Evolutionary conservation across 2,113 vertebrate species (phyloP).

Genomic region (Tychaedon coryphoeus): DNA sequence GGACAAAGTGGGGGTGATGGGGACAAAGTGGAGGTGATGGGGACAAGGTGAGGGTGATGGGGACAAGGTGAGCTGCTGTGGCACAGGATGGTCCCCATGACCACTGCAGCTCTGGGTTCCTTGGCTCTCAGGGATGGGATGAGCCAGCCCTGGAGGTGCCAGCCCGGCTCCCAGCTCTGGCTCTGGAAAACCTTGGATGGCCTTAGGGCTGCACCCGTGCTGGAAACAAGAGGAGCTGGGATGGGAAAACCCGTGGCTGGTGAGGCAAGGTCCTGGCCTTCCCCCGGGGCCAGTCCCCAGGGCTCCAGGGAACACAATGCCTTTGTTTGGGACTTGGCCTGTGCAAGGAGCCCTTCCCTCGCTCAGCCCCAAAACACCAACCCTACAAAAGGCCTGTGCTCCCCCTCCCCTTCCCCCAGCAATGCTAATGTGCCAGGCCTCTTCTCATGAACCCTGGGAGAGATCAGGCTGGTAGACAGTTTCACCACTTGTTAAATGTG

Average conservation of each 20-base stretch:
- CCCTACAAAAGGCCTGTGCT: not conserved
- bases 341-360: not conserved
- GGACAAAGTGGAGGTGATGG: not conserved
- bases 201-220: not conserved
- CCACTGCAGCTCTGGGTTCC: not conserved
- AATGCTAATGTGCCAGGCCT: constrained; percentile 10
- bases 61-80: not conserved
- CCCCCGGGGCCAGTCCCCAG: not conserved
- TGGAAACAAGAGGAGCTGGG: not conserved
- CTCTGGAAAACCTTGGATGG: not conserved
- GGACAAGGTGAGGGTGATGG: not conserved
- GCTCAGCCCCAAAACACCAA: not conserved
- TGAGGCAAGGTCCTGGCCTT: not conserved
- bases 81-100: not conserved
- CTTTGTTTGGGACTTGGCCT: constrained; percentile 22
- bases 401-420: constrained; percentile 11
- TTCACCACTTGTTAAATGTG: constrained; percentile 39
- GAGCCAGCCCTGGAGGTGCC: not conserved
- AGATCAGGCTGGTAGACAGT: constrained; percentile 3
- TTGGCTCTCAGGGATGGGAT: not conserved
- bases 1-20: fast-evolving
- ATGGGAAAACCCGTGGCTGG: not conserved
- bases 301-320: constrained; percentile 13
- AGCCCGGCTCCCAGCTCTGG: fast-evolving
- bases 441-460: constrained; percentile 51